These are phyloP conservation scores for Anthrax anthrax DNA, from an alignment of 2,888 invertebrate species.

Conservation along the genomic window DNA sequence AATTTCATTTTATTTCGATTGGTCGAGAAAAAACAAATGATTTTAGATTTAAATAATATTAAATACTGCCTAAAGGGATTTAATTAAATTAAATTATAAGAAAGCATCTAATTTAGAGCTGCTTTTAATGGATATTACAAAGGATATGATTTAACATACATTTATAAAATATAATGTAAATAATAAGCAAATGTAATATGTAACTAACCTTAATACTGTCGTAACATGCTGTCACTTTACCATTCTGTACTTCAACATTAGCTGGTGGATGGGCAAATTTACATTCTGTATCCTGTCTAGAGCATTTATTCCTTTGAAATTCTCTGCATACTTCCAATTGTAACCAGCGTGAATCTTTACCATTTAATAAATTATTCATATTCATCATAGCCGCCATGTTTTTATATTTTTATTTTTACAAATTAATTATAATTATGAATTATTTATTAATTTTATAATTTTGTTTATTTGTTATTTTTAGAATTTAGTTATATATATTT, in stretches of 20 bases:
- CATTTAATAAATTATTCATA: conserved; percentile 92
- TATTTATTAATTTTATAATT: conserved; percentile 1
- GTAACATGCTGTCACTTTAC: conserved; percentile 99
- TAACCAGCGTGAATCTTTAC: conserved; percentile 99
- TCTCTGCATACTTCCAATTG: conserved; percentile 99
- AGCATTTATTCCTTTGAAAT: conserved; percentile 99
- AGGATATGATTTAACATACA: too few relatives aligned
- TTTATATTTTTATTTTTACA: conserved; percentile 2
- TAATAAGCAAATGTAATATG: too few relatives aligned
- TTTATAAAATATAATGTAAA: too few relatives aligned
- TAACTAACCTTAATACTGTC: conserved; percentile 99
- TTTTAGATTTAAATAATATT: too few relatives aligned
- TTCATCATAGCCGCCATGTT: conserved; percentile 79
- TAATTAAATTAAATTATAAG: too few relatives aligned
- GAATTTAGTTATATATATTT: too few relatives aligned
- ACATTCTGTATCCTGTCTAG: conserved; percentile 97
- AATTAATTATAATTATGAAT: conserved; percentile 4
- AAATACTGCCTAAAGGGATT: too few relatives aligned
- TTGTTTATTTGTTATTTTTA: conserved; percentile 1
- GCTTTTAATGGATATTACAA: too few relatives aligned
- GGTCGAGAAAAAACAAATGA: too few relatives aligned
- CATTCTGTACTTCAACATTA: conserved; percentile 99
- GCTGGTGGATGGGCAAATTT: conserved; percentile 99
- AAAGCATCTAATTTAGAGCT: too few relatives aligned
- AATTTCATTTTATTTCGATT: too few relatives aligned